A percentile compares a stretch with the other conserved stretches of the same genome.
These are phyloP conservation scores for Cryptoprocta ferox DNA, from an alignment of 2,797 vertebrate genomes.

Conservation along the genomic window DNA sequence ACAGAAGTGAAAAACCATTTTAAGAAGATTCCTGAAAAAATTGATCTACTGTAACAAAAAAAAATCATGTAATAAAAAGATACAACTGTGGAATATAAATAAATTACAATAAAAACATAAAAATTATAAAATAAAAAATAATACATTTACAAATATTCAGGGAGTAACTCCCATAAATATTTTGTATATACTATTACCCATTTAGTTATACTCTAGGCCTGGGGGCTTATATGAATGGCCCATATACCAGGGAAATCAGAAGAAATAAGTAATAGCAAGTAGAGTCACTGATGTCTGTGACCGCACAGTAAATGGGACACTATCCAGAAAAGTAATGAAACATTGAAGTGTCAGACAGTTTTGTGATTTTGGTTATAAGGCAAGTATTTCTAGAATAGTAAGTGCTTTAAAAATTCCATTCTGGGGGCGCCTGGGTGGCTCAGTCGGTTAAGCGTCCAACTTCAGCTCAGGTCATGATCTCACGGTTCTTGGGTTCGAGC, in stretches of 20 bases:
- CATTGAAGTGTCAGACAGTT: neutral
- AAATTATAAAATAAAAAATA: slow-evolving; percentile 13
- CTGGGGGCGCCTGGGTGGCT: no score
- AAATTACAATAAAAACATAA: slow-evolving; percentile 39
- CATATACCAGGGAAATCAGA: neutral
- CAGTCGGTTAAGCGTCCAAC: no score
- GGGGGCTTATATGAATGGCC: neutral
- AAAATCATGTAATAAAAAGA: slow-evolving; percentile 27
- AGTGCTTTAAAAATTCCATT: neutral
- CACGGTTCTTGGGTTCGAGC: no score
- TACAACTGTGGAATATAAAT: neutral
- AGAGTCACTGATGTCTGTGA: neutral
- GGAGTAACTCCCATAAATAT: slow-evolving; percentile 1
- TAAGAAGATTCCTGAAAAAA: slow-evolving; percentile 44
- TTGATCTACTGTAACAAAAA: neutral
- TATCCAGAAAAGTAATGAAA: neutral
- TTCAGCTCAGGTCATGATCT: no score
- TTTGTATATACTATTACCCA: neutral
- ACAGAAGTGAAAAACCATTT: slow-evolving; percentile 49
- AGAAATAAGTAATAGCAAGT: slow-evolving; percentile 5
- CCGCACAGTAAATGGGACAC: neutral
- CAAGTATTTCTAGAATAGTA: neutral
- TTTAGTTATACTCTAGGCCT: neutral
- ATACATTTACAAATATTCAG: slow-evolving; percentile 44
- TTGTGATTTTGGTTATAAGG: neutral